Percentiles rank a stretch among this genome's conserved stretches.
Conservation (phyloP, 2,113 vertebrate species). For the Peromyscus maniculatus region DNA sequence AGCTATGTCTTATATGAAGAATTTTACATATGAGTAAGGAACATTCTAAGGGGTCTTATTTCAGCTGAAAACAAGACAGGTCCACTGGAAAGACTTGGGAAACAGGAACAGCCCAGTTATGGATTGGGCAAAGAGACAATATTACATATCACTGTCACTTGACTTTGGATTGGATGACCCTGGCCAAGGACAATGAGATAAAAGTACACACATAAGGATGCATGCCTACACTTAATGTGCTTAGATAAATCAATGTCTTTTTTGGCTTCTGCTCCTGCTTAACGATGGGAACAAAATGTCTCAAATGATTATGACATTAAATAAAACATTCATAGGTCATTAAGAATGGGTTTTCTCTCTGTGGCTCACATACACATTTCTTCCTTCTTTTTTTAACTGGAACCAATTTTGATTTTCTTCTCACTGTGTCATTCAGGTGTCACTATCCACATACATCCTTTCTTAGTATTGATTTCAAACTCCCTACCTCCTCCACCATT, state of each 20-base stretch:
- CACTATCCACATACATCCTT: neutral
- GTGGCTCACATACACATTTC: neutral
- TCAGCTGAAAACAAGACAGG: neutral
- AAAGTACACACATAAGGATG: neutral
- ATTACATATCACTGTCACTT: neutral
- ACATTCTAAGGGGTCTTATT: too few relatives aligned
- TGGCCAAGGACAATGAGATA: neutral
- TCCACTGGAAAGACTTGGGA: neutral
- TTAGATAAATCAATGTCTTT: neutral
- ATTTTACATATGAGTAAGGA: neutral
- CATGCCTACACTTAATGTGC: neutral
- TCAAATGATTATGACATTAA: neutral
- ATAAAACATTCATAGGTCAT: neutral
- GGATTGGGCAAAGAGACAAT: neutral
- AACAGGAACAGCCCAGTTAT: neutral
- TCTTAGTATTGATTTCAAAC: neutral
- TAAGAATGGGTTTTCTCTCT: neutral
- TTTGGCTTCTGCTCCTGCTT: neutral
- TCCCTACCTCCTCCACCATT: fast-evolving
- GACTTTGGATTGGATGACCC: neutral
- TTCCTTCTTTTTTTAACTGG: neutral
- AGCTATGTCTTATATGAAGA: too few relatives aligned
- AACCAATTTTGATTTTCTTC: neutral
- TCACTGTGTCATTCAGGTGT: neutral
- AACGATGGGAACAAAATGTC: neutral